phyloP scores from a whole-genome alignment of 2,888 invertebrate species.

The Caenorhabditis sp. region DNA sequence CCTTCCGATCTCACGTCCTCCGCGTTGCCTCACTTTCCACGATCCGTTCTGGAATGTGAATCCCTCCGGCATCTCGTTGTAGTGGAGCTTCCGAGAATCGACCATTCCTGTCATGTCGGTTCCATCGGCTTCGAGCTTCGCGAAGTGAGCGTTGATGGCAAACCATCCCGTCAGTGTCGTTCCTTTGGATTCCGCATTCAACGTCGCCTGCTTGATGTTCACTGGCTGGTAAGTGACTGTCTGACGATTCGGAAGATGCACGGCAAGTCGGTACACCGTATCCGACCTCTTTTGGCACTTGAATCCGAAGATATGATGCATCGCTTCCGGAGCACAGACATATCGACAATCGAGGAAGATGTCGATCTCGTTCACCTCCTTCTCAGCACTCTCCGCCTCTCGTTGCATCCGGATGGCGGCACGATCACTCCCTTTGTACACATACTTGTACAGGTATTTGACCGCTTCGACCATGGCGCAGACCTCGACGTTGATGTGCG shows the following conservation, averaged over 20 bases:
- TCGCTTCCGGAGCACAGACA: constrained; percentile 56
- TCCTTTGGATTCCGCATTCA: background rate
- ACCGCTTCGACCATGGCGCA: constrained; percentile 75
- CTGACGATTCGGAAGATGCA: background rate
- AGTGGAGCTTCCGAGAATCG: constrained; percentile 8
- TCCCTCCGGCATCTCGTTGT: constrained; percentile 42
- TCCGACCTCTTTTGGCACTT: background rate
- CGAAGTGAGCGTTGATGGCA: background rate
- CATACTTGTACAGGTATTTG: constrained; percentile 27
- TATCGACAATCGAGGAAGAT: constrained; percentile 51
- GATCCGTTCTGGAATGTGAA: constrained; percentile 5
- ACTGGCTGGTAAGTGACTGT: constrained; percentile 20
- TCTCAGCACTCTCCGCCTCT: background rate
- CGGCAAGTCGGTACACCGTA: background rate
- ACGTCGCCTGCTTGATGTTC: constrained; percentile 13
- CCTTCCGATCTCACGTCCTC: constrained; percentile 23
- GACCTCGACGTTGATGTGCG: constrained; percentile 78
- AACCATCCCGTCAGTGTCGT: constrained; percentile 31
- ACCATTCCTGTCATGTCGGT: background rate
- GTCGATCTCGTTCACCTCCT: constrained; percentile 33
- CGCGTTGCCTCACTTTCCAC: constrained; percentile 20
- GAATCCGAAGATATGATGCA: constrained; percentile 30
- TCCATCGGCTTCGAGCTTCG: constrained; percentile 1
- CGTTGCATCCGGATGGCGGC: constrained; percentile 12
- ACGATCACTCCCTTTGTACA: constrained; percentile 74